phyloP scores from a whole-genome alignment of 2,113 vertebrate species.

The Gobius niger region DNA sequence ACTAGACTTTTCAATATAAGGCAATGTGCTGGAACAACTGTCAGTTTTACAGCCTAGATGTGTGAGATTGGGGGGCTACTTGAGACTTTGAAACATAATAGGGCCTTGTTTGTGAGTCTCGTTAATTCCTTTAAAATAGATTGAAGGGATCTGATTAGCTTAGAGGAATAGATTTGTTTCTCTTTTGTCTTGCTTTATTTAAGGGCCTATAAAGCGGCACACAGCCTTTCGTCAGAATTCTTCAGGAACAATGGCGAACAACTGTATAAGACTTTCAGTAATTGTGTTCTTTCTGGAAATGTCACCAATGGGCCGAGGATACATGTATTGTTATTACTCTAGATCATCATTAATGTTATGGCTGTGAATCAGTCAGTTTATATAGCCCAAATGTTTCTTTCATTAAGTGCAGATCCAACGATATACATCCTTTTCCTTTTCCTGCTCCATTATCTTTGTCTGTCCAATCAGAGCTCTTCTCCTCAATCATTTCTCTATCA shows the following conservation, averaged over 20 bases:
- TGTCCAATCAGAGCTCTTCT: slow-evolving; percentile 9
- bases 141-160: neutral
- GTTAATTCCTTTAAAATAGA: neutral
- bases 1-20: slow-evolving; percentile 8
- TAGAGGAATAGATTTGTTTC: neutral
- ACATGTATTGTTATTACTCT: neutral
- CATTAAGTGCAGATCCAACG: neutral
- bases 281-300: neutral
- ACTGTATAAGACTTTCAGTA: neutral
- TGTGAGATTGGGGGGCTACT: neutral
- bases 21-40: slow-evolving; percentile 3
- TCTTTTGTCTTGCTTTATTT: neutral
- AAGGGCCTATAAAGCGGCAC: neutral
- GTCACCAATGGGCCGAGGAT: neutral
- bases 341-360: slow-evolving; percentile 4
- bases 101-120: neutral
- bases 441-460: slow-evolving; percentile 10
- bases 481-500: slow-evolving; percentile 22
- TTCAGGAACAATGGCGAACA: neutral
- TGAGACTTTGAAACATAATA: neutral
- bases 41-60: neutral
- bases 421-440: slow-evolving; percentile 27
- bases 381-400: neutral
- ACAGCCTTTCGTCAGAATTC: neutral
- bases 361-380: neutral